phyloP scores from a whole-genome alignment of 1,140 invertebrate genomes.

The Hypothenemus hampei region DNA sequence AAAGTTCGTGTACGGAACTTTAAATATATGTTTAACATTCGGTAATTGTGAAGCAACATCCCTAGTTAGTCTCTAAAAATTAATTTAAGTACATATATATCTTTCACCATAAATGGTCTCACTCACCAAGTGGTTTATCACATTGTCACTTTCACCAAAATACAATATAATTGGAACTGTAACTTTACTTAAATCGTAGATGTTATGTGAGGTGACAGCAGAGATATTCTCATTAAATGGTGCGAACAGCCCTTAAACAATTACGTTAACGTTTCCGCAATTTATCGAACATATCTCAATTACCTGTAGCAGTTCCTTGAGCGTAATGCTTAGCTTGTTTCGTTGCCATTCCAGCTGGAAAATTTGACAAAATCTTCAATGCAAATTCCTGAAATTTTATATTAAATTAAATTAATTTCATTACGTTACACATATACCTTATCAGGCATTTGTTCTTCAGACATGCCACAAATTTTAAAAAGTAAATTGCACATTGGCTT shows the following conservation, averaged over 20 bases:
- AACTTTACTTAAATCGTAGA: conserved; percentile 25
- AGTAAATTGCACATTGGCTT: neutral
- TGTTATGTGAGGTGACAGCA: neutral
- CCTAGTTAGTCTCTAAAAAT: too few species aligned
- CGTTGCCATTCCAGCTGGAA: conserved; percentile 16
- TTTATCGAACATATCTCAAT: neutral
- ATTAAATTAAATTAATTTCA: neutral
- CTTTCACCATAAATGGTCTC: too few species aligned
- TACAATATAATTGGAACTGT: conserved; percentile 22
- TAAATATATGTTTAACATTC: conserved; percentile 42
- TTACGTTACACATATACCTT: neutral
- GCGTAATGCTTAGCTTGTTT: conserved; percentile 24
- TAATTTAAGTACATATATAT: neutral
- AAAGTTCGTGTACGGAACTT: conserved; percentile 18
- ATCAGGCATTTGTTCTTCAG: conserved; percentile 8
- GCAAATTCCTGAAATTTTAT: conserved; percentile 15
- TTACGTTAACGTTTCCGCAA: neutral
- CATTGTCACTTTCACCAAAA: conserved; percentile 23
- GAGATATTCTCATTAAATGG: conserved; percentile 55
- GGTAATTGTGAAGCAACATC: conserved; percentile 43
- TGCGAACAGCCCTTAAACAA: conserved; percentile 49
- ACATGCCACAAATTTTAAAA: neutral
- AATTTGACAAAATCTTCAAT: neutral
- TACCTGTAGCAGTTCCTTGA: conserved; percentile 13
- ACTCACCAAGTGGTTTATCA: conserved; percentile 34